Base-by-base conservation (phyloP, 2,888 invertebrate species). In the Pseudeuparius sepicola region DNA sequence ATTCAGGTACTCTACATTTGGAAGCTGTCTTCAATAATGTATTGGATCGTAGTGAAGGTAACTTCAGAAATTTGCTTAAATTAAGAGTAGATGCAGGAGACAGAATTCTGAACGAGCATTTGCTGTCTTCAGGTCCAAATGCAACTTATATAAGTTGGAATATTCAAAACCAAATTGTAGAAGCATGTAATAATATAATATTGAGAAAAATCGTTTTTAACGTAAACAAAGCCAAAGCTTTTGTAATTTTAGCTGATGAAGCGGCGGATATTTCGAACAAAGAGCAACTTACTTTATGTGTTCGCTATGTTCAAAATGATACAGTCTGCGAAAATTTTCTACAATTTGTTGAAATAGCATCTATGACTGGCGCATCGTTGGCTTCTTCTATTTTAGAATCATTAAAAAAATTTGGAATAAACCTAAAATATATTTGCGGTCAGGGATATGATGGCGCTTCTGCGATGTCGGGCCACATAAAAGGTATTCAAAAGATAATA, bases 221-320 rank as follows among this genome's bases (percentile, higher is more conserved):
- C 7, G 13, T 23, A 23, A 23, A 13, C 31, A 12, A 5, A n/a
- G 13, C 23, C 3, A 31, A 23, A 13, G 18, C 13, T 23, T 31
- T 31, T 13, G 18, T 11, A 5, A 15, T 31, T 4, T 31, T 31
- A 12, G 23, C 23, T 5, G 31, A 31, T 10, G 14, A 31, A 14
- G 24, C 23, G 2, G 15, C 23, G 4, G 31, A 20, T 20, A 31
- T 23, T 20, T 23, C 31, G n/a, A 24, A 6, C n/a, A 13, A 14
- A 4, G 24, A 33, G 12, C 33, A 33, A 26, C 25, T 33, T 12
- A 25, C 33, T 14, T 14, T 33, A 10, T 25, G 33, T 33, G 33
- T 25, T 7, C 18, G 33, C 4, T 33, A 33, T n/a, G 25, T 25
- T 4, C 14, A 32, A 15, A 25, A 25, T n/a, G 12, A 32, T 14